Conservation (phyloP, 2,113 vertebrate genomes). For the Lepisosteus oculatus region DNA sequence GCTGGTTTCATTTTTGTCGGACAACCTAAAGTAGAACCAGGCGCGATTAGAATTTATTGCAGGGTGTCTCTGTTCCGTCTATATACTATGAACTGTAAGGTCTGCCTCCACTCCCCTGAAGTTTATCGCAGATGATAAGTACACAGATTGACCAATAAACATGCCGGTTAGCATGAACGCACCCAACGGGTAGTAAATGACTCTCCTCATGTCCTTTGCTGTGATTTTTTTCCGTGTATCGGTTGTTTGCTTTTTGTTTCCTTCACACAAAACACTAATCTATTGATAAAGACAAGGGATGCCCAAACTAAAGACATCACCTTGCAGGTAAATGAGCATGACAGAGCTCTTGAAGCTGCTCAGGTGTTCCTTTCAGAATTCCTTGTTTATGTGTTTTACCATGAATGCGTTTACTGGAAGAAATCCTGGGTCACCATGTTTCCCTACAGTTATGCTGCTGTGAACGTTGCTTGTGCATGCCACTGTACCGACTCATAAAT, state of each 20-base stretch:
- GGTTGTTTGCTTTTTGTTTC: too few species aligned
- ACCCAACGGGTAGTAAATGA: conserved; percentile 3
- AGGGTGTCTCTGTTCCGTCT: too few species aligned
- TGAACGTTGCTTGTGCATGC: conserved; percentile 44
- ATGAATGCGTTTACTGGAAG: conserved; percentile 50
- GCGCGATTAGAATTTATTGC: background rate
- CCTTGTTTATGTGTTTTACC: conserved; percentile 48
- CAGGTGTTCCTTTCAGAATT: conserved; percentile 1
- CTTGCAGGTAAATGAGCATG: conserved; percentile 41
- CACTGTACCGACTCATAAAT: conserved; percentile 39
- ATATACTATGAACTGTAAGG: background rate
- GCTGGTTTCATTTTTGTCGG: too few species aligned
- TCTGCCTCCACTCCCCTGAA: background rate
- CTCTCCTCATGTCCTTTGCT: conserved; percentile 17
- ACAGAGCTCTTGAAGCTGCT: background rate
- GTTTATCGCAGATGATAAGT: conserved; percentile 1
- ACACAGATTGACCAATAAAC: conserved; percentile 23
- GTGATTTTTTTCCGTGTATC: background rate
- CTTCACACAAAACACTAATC: too few species aligned
- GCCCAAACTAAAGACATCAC: conserved; percentile 7
- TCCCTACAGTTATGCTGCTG: conserved; percentile 49
- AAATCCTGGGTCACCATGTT: conserved; percentile 59
- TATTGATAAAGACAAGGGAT: too few species aligned
- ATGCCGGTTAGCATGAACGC: conserved; percentile 12
- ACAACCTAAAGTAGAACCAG: too few species aligned